Base-by-base conservation (phyloP, 37 sponge, comb jelly and placozoan species). In the Dysidea cf. avara region DNA sequence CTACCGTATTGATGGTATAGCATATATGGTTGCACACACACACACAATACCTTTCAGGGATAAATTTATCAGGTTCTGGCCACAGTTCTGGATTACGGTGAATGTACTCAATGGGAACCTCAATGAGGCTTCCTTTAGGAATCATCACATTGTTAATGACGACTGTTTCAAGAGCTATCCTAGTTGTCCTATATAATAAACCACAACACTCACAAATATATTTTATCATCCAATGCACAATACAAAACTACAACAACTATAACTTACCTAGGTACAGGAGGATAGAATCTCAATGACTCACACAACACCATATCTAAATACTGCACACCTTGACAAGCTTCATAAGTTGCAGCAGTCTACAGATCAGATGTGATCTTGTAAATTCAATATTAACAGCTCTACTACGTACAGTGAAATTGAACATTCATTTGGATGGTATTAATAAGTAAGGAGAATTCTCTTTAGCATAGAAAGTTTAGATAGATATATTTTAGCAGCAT, bases 231-330 rank as follows among this genome's bases (percentile, higher is more conserved):
- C 3, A 30, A n/a, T n/a, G n/a, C n/a, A n/a, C n/a, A n/a, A n/a
- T n/a, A n/a, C n/a, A n/a, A n/a, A n/a, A n/a, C n/a, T n/a, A n/a
- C n/a, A 59, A 12, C 20, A 21, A 24, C 20, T 9, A 43, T 43
- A 0, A 7, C 37, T 20, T 53, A 88, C 89, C 21, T 74, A 59
- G 85, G 56, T 39, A 61, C 88, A 35, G 88, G 78, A 59, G 88
- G 84, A 32, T 87, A 83, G 31, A 83, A 40, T 30, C 93, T 76
- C 34, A 92, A 68, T 56, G 93, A 84, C 62, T 92, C 93, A 39
- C 78, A 71, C 28, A 92, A 13, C 2, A 84, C 82, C 84, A 82
- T 76, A 33, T 92, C 93, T 40, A 92, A 55, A 39, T 92, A 92
- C 28, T 71, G 64, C 30, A 92, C 56, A 12, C 80, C 68, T 59